Evolutionary conservation across 2,888 invertebrate genomes (phyloP), one percentile per base, ranked within the genome.

Genomic region (Osmoderma eremita): DNA sequence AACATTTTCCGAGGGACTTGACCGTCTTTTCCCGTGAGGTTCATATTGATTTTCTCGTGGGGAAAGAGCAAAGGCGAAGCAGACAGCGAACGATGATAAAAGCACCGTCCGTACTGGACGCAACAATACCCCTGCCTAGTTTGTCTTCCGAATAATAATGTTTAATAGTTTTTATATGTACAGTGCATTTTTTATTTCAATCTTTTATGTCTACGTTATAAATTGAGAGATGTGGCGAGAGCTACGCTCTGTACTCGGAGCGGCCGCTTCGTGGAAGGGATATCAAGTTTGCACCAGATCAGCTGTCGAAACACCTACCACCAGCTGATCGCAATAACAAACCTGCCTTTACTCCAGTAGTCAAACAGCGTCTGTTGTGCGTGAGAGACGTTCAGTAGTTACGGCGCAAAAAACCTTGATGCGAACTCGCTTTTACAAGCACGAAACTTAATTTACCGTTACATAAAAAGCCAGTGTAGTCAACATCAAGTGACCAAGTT

Each of bases 261-360:
- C 15, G 6, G 58, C 17, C 36, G 45, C 17, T 30, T 45, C 58
- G 24, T 45, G 67, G 73, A 53, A 65, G 71, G 69, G 69, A 70
- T 68, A 73, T 69, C 71, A 69, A 70, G 74, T 73, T 74, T 70
- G 70, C 67, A 69, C 73, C 70, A 69, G 74, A 75, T 76, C 75
- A 75, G 75, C 76, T 76, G 75, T 67, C 41, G 71, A 65, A 69
- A 76, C 74, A 67, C 72, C 72, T 68, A 68, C 66, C 67, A 70
- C 71, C 78, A 79, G 78, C 79, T 79, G 78, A 78, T 78, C 73
- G 73, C 74, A 73, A 78, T 69, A 78, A 78, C 78, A 78, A 79
- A 76, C 74, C 69, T n/a, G n/a, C n/a, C n/a, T n/a, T n/a, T n/a
- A n/a, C n/a, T 74, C 69, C 62, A 63, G 74, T 69, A 75, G 69